phyloP scores from a whole-genome alignment of 1,140 invertebrate genomes.

The Formica selysi region DNA sequence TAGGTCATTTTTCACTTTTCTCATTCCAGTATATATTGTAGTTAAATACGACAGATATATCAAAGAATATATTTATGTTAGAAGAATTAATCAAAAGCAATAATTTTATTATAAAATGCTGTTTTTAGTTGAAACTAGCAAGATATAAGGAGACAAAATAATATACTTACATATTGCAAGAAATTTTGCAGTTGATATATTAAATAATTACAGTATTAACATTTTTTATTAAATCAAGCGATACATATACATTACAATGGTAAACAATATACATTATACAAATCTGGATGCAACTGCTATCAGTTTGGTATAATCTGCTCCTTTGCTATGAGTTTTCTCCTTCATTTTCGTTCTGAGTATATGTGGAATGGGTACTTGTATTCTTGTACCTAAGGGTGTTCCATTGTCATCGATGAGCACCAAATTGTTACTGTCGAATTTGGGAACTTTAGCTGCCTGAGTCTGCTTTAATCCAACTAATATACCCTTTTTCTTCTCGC shows the following conservation, averaged over 20 bases:
- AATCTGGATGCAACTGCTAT: conserved; percentile 97
- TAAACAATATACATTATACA: conserved; percentile 88
- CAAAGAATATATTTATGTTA: too few species aligned
- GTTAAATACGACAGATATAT: too few species aligned
- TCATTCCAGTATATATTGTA: too few species aligned
- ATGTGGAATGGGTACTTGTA: conserved; percentile 97
- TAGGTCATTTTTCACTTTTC: too few species aligned
- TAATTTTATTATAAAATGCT: too few species aligned
- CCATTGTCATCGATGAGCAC: conserved; percentile 98
- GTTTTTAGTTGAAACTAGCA: background rate
- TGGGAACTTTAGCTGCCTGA: conserved; percentile 94
- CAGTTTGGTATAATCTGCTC: conserved; percentile 97
- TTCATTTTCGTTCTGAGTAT: conserved; percentile 95
- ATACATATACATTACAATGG: conserved; percentile 22
- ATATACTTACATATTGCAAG: background rate
- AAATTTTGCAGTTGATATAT: background rate
- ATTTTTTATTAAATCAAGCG: conserved; percentile 29
- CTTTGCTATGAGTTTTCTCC: conserved; percentile 93
- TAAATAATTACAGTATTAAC: conserved; percentile 7
- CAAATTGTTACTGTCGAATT: conserved; percentile 98
- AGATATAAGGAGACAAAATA: background rate
- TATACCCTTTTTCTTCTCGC: conserved; percentile 98
- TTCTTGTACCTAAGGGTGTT: conserved; percentile 96
- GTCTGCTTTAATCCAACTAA: conserved; percentile 96
- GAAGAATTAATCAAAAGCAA: too few species aligned